Evolutionary conservation across 2,113 vertebrate genomes (phyloP).

Genomic region (Elaphurus davidianus): DNA sequence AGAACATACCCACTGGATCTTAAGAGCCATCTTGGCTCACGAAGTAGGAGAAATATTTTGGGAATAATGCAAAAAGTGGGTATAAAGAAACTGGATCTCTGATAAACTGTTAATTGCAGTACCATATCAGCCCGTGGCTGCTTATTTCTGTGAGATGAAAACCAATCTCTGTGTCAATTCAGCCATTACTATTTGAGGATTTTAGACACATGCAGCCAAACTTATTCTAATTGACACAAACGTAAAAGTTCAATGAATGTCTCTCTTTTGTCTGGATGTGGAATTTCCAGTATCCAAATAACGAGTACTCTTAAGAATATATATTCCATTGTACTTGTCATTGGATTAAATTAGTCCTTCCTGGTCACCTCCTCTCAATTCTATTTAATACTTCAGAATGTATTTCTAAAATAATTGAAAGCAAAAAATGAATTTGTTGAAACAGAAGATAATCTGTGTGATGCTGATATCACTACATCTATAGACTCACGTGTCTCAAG

Average conservation of each 20-base stretch:
- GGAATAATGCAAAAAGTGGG: background rate
- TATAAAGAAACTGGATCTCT: background rate
- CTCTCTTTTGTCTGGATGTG: background rate
- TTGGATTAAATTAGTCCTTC: conserved; percentile 1
- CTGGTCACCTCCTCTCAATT: background rate
- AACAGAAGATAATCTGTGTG: background rate
- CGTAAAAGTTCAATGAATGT: background rate
- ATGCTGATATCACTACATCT: background rate
- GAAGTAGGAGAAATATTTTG: background rate
- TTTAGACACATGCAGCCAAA: background rate
- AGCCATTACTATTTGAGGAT: background rate
- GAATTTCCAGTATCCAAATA: background rate
- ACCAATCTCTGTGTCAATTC: background rate
- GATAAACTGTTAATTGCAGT: background rate
- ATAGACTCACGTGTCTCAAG: background rate
- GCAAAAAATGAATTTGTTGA: background rate
- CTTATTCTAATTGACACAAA: background rate
- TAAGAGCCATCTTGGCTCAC: background rate
- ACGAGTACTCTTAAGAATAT: background rate
- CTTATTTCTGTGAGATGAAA: background rate
- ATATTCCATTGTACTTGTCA: background rate
- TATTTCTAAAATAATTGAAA: conserved; percentile 26
- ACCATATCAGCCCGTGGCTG: background rate
- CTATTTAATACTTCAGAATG: background rate
- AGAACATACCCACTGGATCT: background rate